A percentile compares a stretch with the other conserved stretches of the same genome.
These are phyloP conservation scores for Chloropsis hardwickii DNA, from an alignment of 2,113 vertebrate species.

Conservation along the genomic window DNA sequence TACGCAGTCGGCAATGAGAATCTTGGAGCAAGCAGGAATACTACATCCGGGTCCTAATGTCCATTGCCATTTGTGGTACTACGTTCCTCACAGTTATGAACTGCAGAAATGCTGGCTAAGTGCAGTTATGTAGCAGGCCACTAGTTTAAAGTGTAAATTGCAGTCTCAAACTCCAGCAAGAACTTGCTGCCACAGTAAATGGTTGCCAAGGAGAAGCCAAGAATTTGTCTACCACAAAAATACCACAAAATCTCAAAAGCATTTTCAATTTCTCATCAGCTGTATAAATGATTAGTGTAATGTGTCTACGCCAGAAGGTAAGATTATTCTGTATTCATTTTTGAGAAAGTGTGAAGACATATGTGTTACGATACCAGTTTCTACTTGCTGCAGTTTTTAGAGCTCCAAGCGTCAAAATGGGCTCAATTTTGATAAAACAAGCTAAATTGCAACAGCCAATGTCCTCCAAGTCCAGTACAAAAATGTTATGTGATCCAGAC, in stretches of 20 bases:
- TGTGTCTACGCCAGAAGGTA: constrained; percentile 60
- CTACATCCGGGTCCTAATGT: constrained; percentile 99
- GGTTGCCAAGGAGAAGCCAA: constrained; percentile 80
- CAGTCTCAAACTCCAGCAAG: constrained; percentile 79
- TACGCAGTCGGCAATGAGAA: constrained; percentile 94
- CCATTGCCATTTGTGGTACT: constrained; percentile 99
- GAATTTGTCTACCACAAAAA: constrained; percentile 76
- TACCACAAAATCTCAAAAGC: constrained; percentile 79
- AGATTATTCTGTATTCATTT: constrained; percentile 36
- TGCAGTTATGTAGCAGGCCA: constrained; percentile 85
- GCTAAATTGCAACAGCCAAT: constrained; percentile 56
- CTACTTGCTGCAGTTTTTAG: constrained; percentile 31
- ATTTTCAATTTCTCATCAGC: constrained; percentile 72
- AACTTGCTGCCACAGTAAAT: constrained; percentile 75
- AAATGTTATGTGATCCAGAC: constrained; percentile 19
- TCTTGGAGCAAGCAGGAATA: constrained; percentile 94
- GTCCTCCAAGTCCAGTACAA: constrained; percentile 48
- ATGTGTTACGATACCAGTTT: constrained; percentile 8
- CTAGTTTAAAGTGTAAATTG: constrained; percentile 80
- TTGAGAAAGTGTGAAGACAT: constrained; percentile 41
- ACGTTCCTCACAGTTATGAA: constrained; percentile 99
- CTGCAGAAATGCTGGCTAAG: constrained; percentile 97
- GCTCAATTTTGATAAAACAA: constrained; percentile 43
- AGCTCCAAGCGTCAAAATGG: constrained; percentile 10
- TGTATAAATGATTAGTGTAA: constrained; percentile 61